Percentiles rank a stretch among this genome's conserved stretches.
phyloP scores from a whole-genome alignment of 1,140 invertebrate species.

The Ylistrum balloti region DNA sequence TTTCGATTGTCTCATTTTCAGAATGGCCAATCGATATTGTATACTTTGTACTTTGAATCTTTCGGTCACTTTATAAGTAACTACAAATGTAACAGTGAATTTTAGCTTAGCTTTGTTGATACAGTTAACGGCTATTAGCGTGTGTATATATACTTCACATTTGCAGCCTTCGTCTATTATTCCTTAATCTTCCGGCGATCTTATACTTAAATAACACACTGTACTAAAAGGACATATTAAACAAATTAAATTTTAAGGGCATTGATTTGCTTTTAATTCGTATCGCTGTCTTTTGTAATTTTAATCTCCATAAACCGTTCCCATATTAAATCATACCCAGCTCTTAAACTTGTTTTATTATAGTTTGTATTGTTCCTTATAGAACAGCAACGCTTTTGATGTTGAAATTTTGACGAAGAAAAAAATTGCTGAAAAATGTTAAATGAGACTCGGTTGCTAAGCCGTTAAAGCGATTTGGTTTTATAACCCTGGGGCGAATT shows the following conservation, averaged over 20 bases:
- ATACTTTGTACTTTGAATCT: too few species aligned
- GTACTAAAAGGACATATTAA: background rate
- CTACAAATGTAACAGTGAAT: too few species aligned
- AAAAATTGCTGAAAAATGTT: background rate
- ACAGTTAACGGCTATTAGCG: too few species aligned
- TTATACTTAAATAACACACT: background rate
- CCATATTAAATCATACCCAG: background rate
- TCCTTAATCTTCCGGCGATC: background rate
- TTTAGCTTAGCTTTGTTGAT: too few species aligned
- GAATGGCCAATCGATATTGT: too few species aligned
- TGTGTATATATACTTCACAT: too few species aligned
- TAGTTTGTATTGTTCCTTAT: background rate
- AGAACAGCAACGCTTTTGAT: background rate
- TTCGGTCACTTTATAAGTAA: too few species aligned
- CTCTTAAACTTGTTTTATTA: background rate
- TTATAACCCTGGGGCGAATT: background rate
- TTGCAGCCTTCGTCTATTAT: too few species aligned
- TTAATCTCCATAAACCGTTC: background rate
- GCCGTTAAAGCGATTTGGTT: constrained; percentile 25
- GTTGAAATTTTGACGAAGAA: background rate
- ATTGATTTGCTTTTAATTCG: background rate
- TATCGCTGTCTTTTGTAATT: background rate
- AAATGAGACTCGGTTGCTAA: background rate
- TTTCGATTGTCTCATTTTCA: too few species aligned
- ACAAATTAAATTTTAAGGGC: background rate